A percentile compares a stretch with the other conserved stretches of the same genome.
Evolutionary conservation across 2,113 vertebrate genomes (phyloP).

Genomic region (Neopipo cinnamomea): DNA sequence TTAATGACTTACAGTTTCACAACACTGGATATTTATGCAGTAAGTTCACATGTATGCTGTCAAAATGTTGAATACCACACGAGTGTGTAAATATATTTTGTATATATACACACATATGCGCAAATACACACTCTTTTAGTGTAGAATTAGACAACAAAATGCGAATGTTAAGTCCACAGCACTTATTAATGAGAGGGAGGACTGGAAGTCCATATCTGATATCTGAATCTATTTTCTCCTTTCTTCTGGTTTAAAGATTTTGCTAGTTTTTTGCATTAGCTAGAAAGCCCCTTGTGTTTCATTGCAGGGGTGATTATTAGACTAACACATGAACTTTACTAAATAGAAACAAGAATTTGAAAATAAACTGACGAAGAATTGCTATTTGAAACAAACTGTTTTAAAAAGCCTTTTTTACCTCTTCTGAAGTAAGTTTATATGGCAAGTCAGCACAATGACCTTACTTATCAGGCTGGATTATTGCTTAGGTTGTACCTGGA

Average conservation of each 20-base stretch:
- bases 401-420: neutral
- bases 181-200: neutral
- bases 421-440: neutral
- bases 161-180: neutral
- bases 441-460: neutral
- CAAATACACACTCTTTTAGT: neutral
- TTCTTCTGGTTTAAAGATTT: neutral
- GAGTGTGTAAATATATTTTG: neutral
- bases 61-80: neutral
- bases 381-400: neutral
- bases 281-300: neutral
- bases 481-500: neutral
- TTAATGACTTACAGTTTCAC: neutral
- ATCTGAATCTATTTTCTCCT: neutral
- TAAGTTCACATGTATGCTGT: neutral
- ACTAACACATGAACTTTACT: neutral
- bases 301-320: neutral
- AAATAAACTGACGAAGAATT: neutral
- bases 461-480: neutral
- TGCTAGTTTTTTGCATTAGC: neutral
- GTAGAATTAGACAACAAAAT: neutral
- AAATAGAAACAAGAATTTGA: neutral
- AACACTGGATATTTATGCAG: neutral
- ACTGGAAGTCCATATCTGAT: neutral
- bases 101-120: fast-evolving